phyloP scores from a whole-genome alignment of 2,888 invertebrate genomes.

The Dynastes hyllus region DNA sequence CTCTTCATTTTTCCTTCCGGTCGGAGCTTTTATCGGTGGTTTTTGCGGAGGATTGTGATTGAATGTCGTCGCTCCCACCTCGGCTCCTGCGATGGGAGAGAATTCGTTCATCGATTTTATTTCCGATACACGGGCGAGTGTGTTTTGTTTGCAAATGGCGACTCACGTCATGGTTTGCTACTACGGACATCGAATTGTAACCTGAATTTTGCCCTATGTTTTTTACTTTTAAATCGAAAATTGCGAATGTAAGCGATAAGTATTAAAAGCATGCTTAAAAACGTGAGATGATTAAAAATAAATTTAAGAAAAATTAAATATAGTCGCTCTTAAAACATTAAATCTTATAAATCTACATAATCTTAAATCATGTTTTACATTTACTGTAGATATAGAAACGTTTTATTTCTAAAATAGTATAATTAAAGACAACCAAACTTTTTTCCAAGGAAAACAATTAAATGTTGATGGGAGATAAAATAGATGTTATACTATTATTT shows the following conservation, averaged over 20 bases:
- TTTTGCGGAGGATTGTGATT: constrained; percentile 50
- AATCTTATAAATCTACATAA: too few species aligned
- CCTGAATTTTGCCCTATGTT: constrained; percentile 22
- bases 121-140: constrained; percentile 52
- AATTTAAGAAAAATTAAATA: too few species aligned
- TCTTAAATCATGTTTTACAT: too few species aligned
- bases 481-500: too few species aligned
- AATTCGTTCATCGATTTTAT: constrained; percentile 57
- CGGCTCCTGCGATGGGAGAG: constrained; percentile 43
- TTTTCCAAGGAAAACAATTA: too few species aligned
- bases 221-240: constrained; percentile 4
- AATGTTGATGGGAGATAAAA: too few species aligned
- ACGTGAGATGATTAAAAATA: too few species aligned
- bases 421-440: too few species aligned
- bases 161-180: constrained; percentile 45
- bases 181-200: constrained; percentile 41
- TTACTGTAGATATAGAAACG: too few species aligned
- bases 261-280: not conserved
- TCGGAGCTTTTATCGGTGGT: constrained; percentile 43
- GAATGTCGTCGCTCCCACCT: constrained; percentile 49
- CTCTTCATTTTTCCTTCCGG: constrained; percentile 29
- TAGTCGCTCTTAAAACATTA: too few species aligned
- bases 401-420: too few species aligned
- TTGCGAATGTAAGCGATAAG: not conserved
- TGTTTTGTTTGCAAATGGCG: constrained; percentile 53